These are phyloP conservation scores for Stegastes partitus DNA, from an alignment of 2,113 vertebrate species.

Conservation along the genomic window DNA sequence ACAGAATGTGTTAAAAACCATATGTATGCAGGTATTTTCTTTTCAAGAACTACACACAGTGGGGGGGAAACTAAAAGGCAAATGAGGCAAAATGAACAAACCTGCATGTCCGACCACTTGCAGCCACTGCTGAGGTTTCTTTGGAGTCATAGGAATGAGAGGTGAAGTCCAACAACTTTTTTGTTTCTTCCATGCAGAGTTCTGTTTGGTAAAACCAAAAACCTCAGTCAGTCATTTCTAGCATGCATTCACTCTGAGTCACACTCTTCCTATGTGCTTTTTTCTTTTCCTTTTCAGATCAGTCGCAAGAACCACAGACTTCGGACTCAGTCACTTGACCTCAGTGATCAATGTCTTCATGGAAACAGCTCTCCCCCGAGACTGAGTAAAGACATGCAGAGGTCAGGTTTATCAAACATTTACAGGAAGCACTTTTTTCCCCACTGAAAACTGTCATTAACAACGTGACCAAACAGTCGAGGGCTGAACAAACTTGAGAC, in stretches of 20 bases:
- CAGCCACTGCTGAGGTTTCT: conserved; percentile 88
- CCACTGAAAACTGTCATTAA: conserved; percentile 14
- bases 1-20: conserved; percentile 1
- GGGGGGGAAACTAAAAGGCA: not conserved
- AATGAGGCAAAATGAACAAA: conserved; percentile 60
- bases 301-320: conserved; percentile 47
- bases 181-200: conserved; percentile 85
- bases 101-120: conserved; percentile 91
- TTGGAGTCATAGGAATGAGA: conserved; percentile 84
- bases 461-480: not conserved
- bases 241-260: not conserved
- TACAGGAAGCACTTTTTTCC: conserved; percentile 69
- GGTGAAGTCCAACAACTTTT: conserved; percentile 85
- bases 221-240: conserved; percentile 31
- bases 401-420: conserved; percentile 73
- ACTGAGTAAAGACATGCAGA: conserved; percentile 48
- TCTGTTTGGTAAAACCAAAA: conserved; percentile 68
- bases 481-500: not conserved
- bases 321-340: conserved; percentile 60
- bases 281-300: conserved; percentile 1
- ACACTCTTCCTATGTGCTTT: conserved; percentile 18
- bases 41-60: not conserved
- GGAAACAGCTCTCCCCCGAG: conserved; percentile 69
- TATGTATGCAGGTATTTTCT: not conserved
- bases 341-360: conserved; percentile 61